Base-by-base conservation (phyloP, 2,113 vertebrate genomes). In the Campylomormyrus numenius region DNA sequence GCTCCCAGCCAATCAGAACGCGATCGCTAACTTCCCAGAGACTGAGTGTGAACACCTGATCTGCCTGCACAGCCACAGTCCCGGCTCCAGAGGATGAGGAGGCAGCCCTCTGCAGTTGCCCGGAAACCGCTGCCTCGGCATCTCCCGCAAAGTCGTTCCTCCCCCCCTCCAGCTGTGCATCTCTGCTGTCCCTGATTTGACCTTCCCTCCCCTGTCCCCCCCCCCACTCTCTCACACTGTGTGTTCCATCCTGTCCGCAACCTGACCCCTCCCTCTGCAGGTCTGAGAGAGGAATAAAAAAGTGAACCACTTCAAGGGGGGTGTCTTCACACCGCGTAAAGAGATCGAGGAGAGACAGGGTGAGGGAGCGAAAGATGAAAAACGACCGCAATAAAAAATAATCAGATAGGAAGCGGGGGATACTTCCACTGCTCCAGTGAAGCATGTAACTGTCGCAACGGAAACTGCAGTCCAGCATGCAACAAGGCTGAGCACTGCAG, bases 381-480 rank as follows among this genome's bases (percentile, higher is more conserved):
- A 93, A 93, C 80, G 91, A 91, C 91, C 27, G 88, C 90, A 91
- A 93, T 94, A 92, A 94, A 95, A 94, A 89, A 93, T 89, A 95
- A 94, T 94, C 93, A 95, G 92, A 93, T 90, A 93, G 80, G 91
- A 92, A 92, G 91, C 90, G 92, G 90, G 91, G 94, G 93, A 95
- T 96, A 94, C 95, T 94, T 95, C 94, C 94, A 94, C 91, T 94
- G 93, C 92, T 95, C 94, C 93, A 93, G 94, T 95, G 95, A 95
- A 91, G 93, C n/a, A 87, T 53, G 85, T 27, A 52, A 56, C 74
- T 42, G 35, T 80, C 74, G 31, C 31, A 35, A 35, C 17, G 74
- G n/a, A 48, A 56, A 52, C 48, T 39, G 85, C 19, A 50, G 48
- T 86, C 46, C n/a, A 31, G 48, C 21, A 27, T 13, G 48, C 46